Percentiles rank a stretch among this genome's conserved stretches.
Evolutionary conservation across 2,113 vertebrate species (phyloP).

Genomic region (Thryonomys swinderianus): DNA sequence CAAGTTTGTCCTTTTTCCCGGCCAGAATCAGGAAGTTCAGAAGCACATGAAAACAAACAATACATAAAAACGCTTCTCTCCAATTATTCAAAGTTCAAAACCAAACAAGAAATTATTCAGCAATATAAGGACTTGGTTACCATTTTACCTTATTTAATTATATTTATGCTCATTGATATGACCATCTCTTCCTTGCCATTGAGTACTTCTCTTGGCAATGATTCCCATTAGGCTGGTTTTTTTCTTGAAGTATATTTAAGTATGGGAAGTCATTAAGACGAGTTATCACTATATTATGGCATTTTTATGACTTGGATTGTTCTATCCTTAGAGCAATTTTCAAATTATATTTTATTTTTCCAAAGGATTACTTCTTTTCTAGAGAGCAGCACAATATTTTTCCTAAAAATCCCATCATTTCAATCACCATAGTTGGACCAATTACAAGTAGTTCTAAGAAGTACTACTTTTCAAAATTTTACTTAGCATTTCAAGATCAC

Average conservation of each 20-base stretch:
- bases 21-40: constrained; percentile 81
- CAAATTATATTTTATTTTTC: constrained; percentile 52
- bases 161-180: background rate
- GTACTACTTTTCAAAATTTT: background rate
- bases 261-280: background rate
- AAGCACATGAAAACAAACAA: constrained; percentile 82
- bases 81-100: constrained; percentile 65
- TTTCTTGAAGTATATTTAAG: constrained; percentile 11
- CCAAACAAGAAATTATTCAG: constrained; percentile 69
- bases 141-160: constrained; percentile 55
- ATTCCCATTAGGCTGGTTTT: background rate
- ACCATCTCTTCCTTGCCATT: constrained; percentile 14
- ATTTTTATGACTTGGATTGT: constrained; percentile 21
- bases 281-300: background rate
- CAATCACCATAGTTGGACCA: background rate
- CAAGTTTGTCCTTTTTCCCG: constrained; percentile 80
- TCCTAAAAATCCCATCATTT: constrained; percentile 6
- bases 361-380: background rate
- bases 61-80: constrained; percentile 69
- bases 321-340: constrained; percentile 34
- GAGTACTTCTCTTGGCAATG: constrained; percentile 17
- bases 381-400: constrained; percentile 7
- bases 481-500: background rate
- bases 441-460: background rate
- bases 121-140: constrained; percentile 6